Conservation (phyloP, 2,888 invertebrate genomes). For the Platypus cylindrus region DNA sequence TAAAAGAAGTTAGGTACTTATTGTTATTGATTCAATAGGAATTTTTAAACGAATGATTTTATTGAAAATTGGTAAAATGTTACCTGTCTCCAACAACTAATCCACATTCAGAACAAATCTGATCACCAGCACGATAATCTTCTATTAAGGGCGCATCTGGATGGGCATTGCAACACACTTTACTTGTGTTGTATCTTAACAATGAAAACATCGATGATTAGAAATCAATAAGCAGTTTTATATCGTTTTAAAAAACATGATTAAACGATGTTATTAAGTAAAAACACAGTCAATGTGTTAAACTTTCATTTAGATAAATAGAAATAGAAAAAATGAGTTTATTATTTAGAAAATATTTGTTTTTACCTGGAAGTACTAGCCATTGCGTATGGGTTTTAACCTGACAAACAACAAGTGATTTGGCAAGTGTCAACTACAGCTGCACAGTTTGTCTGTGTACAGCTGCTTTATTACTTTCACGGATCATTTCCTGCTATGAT, state of each 20-base stretch:
- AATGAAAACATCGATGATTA: no score
- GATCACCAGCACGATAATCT: conserved; percentile 96
- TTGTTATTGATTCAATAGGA: background rate
- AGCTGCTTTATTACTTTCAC: no score
- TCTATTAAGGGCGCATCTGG: conserved; percentile 94
- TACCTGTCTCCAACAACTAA: conserved; percentile 97
- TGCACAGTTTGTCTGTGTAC: no score
- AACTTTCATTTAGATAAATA: no score
- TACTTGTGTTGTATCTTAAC: conserved; percentile 53
- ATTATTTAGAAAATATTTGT: background rate
- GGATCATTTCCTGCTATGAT: no score
- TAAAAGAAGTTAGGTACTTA: conserved; percentile 1
- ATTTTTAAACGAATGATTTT: conserved; percentile 1
- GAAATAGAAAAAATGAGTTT: no score
- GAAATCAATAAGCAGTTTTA: no score
- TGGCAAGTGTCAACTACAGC: background rate
- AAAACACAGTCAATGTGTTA: no score
- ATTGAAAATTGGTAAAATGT: conserved; percentile 10
- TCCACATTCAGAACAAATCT: conserved; percentile 99
- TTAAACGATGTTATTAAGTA: no score
- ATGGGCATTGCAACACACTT: conserved; percentile 83
- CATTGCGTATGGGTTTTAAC: conserved; percentile 4
- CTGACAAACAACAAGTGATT: background rate
- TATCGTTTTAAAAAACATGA: no score
- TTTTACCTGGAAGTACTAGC: conserved; percentile 7